Base-by-base conservation (phyloP, 2,888 invertebrate species). In the Eurytoma californica region DNA sequence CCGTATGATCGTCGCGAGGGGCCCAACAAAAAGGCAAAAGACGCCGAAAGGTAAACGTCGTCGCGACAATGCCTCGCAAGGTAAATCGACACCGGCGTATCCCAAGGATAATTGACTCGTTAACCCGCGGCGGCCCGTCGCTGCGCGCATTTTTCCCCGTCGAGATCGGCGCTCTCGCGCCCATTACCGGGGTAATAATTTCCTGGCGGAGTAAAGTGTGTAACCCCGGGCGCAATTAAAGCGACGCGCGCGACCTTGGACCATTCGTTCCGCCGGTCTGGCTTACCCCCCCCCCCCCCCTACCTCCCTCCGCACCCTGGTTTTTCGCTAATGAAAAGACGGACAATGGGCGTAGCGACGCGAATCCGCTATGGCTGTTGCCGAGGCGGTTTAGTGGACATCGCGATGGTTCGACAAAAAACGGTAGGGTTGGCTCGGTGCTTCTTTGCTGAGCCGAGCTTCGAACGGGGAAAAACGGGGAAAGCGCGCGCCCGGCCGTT, bases 41-140 rank as follows among this genome's bases (percentile, higher is more conserved):
- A 13, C 53, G n/a, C 57, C 39, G 53, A 60, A 60, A n/a, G 16
- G 39, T 30, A 39, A 68, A 57, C 57, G 68, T 30, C 67, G 55
- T 49, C 68, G 57, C 63, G 47, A 39, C 39, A 39, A 39, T 39
- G 39, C 39, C 39, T 39, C 9, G 39, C 39, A 39, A 60, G 20
- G 24, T 24, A 20, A 24, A 39, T 14, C 9, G n/a, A n/a, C 47
- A 18, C 18, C 49, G 53, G 28, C 30, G 18, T 39, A 69, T 30
- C 57, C 39, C 68, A 57, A 55, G 68, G 72, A 63, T 72, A 72
- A 72, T 72, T 72, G 61, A 72, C 72, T 72, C 63, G 72, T 72
- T 65, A 72, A 55, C 53, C 47, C 60, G 57, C 18, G 60, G 28
- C 68, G 28, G 4, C 53, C 9, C 39, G 39, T 39, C 39, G 39